phyloP scores from a whole-genome alignment of 2,888 invertebrate species.

The Leptothorax acervorum region DNA sequence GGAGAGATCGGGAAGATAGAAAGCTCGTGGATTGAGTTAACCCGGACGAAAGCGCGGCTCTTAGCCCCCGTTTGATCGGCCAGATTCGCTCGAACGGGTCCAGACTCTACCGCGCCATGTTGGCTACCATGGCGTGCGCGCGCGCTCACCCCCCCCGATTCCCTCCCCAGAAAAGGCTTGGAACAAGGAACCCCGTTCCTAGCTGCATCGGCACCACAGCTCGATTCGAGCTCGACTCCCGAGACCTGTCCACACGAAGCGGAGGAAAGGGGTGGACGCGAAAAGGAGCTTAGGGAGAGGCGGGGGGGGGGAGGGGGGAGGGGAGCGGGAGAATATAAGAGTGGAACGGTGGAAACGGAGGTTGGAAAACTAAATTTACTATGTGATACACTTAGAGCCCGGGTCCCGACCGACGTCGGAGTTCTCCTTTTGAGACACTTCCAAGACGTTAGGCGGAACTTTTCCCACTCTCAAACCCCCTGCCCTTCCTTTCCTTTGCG shows the following conservation, averaged over 20 bases:
- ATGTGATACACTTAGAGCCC: constrained; percentile 85
- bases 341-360: constrained; percentile 72
- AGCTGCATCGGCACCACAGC: constrained; percentile 37
- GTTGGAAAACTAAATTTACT: constrained; percentile 85
- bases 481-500: constrained; percentile 27
- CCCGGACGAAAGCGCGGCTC: constrained; percentile 84
- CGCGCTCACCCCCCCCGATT: constrained; percentile 46
- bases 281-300: background rate
- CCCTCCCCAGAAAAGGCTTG: constrained; percentile 59
- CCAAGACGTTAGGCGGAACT: constrained; percentile 83
- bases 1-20: constrained; percentile 51
- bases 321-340: constrained; percentile 30
- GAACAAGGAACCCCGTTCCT: constrained; percentile 59
- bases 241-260: constrained; percentile 35
- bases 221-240: constrained; percentile 49
- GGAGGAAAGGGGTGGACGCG: constrained; percentile 2
- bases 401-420: constrained; percentile 70
- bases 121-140: constrained; percentile 69
- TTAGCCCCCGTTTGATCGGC: constrained; percentile 85
- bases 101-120: constrained; percentile 74
- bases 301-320: background rate
- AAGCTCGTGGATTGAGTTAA: constrained; percentile 83
- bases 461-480: constrained; percentile 72
- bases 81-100: constrained; percentile 85
- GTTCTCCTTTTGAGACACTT: constrained; percentile 84